Conservation (phyloP, 2,888 invertebrate genomes). For the Eupithecia pulchellata region DNA sequence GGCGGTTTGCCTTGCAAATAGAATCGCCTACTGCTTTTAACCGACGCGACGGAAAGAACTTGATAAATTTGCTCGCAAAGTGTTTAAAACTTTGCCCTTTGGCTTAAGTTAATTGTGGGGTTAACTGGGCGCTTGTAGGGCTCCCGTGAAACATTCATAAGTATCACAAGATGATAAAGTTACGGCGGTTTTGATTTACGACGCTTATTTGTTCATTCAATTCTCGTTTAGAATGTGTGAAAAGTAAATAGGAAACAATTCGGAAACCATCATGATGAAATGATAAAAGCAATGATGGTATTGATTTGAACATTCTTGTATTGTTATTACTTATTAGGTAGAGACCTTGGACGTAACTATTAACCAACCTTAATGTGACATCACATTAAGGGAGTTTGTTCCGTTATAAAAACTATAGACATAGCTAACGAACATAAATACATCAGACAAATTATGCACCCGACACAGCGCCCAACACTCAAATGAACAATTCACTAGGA, state of each 20-base stretch:
- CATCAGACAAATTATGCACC: too few species aligned
- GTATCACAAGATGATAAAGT: conserved; percentile 8
- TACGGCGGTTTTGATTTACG: background rate
- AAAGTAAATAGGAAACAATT: background rate
- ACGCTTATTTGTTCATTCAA: background rate
- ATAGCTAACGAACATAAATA: too few species aligned
- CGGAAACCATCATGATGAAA: background rate
- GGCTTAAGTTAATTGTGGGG: conserved; percentile 29
- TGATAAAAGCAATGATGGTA: too few species aligned
- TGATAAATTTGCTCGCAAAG: conserved; percentile 30
- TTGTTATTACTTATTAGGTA: too few species aligned
- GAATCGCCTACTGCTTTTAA: conserved; percentile 26
- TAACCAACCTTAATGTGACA: too few species aligned
- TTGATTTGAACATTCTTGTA: too few species aligned
- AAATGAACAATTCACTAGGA: background rate
- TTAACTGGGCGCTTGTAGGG: conserved; percentile 26
- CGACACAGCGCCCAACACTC: too few species aligned
- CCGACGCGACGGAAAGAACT: conserved; percentile 22
- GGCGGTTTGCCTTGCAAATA: conserved; percentile 32
- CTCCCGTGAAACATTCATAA: conserved; percentile 10
- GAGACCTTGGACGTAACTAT: too few species aligned
- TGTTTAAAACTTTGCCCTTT: conserved; percentile 33
- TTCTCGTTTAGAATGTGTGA: background rate
- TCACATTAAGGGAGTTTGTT: background rate
- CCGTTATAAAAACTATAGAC: background rate